Evolutionary conservation across 2,888 invertebrate genomes (phyloP).

Genomic region (Drosophila demipolita): DNA sequence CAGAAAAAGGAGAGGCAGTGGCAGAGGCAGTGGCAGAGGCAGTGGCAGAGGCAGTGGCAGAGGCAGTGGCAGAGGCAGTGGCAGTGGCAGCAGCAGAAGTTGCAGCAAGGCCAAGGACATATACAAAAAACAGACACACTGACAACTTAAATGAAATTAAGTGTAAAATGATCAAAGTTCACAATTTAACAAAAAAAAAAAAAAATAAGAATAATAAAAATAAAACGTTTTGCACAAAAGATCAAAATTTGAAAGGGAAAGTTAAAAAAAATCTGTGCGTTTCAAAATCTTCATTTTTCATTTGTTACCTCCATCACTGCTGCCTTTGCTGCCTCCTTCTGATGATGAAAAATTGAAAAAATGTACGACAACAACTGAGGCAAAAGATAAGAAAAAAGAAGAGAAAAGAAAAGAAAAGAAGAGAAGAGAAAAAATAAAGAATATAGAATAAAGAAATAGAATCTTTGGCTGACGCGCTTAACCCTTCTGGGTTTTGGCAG

Average conservation of each 20-base stretch:
- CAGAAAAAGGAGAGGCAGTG: background rate
- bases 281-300: constrained; percentile 76
- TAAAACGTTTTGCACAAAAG: background rate
- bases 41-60: background rate
- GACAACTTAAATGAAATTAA: constrained; percentile 68
- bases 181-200: constrained; percentile 22
- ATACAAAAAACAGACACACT: constrained; percentile 11
- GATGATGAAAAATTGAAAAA: constrained; percentile 81
- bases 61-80: background rate
- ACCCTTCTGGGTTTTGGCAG: constrained; percentile 57
- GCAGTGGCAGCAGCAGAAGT: background rate
- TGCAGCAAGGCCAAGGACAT: constrained; percentile 9
- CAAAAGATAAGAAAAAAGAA: constrained; percentile 2
- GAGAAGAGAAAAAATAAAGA: background rate
- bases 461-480: constrained; percentile 69
- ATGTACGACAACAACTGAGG: constrained; percentile 62
- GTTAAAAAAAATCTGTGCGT: constrained; percentile 63
- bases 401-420: background rate
- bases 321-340: constrained; percentile 47
- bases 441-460: constrained; percentile 10
- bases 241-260: constrained; percentile 20
- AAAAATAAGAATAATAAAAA: constrained; percentile 10
- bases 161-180: constrained; percentile 72
- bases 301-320: constrained; percentile 49
- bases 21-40: background rate